phyloP scores from a whole-genome alignment of 2,888 invertebrate genomes.

The Rotaria sp. region DNA sequence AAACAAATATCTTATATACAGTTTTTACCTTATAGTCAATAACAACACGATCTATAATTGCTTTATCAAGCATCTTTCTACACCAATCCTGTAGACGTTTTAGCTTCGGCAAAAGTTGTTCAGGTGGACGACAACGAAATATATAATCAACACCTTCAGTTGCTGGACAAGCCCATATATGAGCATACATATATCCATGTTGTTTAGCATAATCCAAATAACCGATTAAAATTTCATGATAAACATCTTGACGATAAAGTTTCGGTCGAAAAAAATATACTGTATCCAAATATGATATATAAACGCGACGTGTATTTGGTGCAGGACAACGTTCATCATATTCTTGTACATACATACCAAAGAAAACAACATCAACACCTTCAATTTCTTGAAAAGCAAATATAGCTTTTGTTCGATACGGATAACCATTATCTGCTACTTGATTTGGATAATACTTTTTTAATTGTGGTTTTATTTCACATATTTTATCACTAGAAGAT shows the following conservation, averaged over 20 bases:
- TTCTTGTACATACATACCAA: constrained; percentile 99
- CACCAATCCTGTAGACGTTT: constrained; percentile 99
- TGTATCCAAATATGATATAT: constrained; percentile 96
- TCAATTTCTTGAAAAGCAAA: constrained; percentile 99
- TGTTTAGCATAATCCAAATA: constrained; percentile 97
- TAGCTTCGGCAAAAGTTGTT: constrained; percentile 61
- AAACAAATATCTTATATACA: no score
- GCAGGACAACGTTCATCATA: constrained; percentile 86
- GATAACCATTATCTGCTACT: no score
- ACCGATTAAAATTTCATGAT: constrained; percentile 96
- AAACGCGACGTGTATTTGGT: constrained; percentile 87
- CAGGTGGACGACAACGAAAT: constrained; percentile 94
- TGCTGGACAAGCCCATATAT: constrained; percentile 99
- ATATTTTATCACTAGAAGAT: no score
- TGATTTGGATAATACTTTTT: no score
- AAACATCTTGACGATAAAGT: constrained; percentile 90
- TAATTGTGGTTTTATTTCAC: no score
- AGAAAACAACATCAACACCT: constrained; percentile 96
- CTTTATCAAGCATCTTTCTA: constrained; percentile 98
- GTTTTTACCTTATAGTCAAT: constrained; percentile 75
- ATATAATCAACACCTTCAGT: constrained; percentile 99
- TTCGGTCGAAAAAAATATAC: constrained; percentile 97
- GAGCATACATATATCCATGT: constrained; percentile 96
- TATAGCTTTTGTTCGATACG: no score
- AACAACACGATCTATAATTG: constrained; percentile 88